These are phyloP conservation scores for Cryptotermes secundus DNA, from an alignment of 1,140 invertebrate species.

Conservation along the genomic window DNA sequence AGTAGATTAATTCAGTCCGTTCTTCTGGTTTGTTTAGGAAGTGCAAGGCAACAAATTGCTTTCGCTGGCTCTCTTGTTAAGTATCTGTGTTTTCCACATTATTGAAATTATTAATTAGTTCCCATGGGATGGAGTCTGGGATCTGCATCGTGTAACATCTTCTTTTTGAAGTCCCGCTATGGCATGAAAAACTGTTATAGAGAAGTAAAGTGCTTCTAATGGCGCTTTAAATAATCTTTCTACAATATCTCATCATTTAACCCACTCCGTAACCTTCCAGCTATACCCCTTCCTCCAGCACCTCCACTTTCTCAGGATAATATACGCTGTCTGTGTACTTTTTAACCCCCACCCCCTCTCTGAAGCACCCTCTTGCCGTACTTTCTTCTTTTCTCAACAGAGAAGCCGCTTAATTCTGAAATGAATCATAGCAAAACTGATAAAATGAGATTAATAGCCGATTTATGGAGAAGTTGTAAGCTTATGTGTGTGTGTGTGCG, in stretches of 20 bases:
- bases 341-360: background rate
- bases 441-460: conserved; percentile 10
- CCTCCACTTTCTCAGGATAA: background rate
- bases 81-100: too few species aligned
- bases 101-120: too few species aligned
- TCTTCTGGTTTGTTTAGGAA: too few species aligned
- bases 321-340: background rate
- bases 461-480: background rate
- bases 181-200: conserved; percentile 5
- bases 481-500: too few species aligned
- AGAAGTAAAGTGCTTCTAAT: conserved; percentile 17
- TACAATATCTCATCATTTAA: conserved; percentile 20
- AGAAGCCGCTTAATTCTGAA: conserved; percentile 15
- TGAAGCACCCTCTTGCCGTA: background rate
- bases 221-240: conserved; percentile 11
- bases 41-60: too few species aligned
- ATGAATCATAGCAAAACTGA: conserved; percentile 15
- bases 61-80: too few species aligned
- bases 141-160: background rate
- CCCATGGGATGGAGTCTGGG: background rate
- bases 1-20: too few species aligned
- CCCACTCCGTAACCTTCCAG: background rate
- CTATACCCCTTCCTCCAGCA: background rate
- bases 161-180: background rate
- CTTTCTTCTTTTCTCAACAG: background rate